Evolutionary conservation across 2,113 vertebrate species (phyloP).

Genomic region (Chauna torquata): DNA sequence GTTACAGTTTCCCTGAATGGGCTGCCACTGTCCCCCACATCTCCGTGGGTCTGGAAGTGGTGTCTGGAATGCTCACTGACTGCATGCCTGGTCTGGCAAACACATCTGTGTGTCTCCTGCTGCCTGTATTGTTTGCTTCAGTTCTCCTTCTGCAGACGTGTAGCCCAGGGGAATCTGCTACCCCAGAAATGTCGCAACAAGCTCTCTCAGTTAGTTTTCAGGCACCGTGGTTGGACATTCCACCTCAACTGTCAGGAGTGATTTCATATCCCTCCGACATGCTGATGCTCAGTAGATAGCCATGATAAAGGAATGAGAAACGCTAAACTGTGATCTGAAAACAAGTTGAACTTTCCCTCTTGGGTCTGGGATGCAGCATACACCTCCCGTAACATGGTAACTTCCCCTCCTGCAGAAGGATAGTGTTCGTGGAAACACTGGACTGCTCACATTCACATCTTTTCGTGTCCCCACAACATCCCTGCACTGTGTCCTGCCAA

Average conservation of each 20-base stretch:
- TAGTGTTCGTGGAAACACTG: not conserved
- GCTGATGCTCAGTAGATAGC: not conserved
- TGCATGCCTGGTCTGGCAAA: constrained; percentile 31
- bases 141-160: constrained; percentile 49
- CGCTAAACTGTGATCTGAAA: not conserved
- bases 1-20: constrained; percentile 29
- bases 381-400: not conserved
- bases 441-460: not conserved
- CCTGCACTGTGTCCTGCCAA: accelerated
- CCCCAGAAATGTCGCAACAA: constrained; percentile 68
- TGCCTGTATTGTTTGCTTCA: constrained; percentile 68
- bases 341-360: not conserved
- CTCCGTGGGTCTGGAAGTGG: constrained; percentile 33
- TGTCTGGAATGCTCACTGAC: constrained; percentile 11
- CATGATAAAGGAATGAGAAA: constrained; percentile 1
- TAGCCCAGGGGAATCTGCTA: constrained; percentile 65
- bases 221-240: constrained; percentile 13
- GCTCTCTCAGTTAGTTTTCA: constrained; percentile 25
- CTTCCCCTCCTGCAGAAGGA: not conserved
- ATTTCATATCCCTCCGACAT: constrained; percentile 30
- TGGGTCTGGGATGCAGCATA: not conserved
- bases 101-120: constrained; percentile 44
- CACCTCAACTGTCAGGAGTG: constrained; percentile 55
- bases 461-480: not conserved
- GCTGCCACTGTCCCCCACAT: constrained; percentile 5